phyloP scores from a whole-genome alignment of 2,113 vertebrate species.

The Megalops atlanticus region DNA sequence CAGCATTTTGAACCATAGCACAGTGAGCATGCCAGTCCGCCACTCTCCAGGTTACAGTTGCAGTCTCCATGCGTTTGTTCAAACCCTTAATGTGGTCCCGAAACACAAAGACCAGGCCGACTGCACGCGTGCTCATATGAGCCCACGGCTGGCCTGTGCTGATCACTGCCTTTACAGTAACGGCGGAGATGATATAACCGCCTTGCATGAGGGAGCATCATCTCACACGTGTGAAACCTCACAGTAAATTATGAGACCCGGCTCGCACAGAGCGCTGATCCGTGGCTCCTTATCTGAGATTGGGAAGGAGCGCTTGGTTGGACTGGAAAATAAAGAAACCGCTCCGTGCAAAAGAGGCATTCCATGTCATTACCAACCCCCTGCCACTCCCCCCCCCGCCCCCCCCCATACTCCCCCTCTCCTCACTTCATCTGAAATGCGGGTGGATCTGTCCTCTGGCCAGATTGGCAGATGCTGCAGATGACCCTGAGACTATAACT shows the following conservation, averaged over 20 bases:
- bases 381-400: neutral
- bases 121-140: neutral
- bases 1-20: no score
- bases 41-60: no score
- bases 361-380: neutral
- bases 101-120: neutral
- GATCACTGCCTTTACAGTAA: neutral
- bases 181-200: neutral
- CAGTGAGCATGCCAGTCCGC: no score
- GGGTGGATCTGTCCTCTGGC: neutral
- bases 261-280: neutral
- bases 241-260: neutral
- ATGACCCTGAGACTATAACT: constrained; percentile 38
- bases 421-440: constrained; percentile 3
- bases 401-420: neutral
- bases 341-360: constrained; percentile 7
- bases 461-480: constrained; percentile 20
- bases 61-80: no score
- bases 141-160: neutral
- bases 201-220: neutral
- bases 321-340: constrained; percentile 11
- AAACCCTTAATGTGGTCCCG: neutral
- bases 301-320: constrained; percentile 13
- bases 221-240: neutral
- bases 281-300: neutral